Percentiles rank a stretch among this genome's conserved stretches.
Evolutionary conservation across 2,888 invertebrate species (phyloP).

Genomic region (Hirtodrosophila alboralis): DNA sequence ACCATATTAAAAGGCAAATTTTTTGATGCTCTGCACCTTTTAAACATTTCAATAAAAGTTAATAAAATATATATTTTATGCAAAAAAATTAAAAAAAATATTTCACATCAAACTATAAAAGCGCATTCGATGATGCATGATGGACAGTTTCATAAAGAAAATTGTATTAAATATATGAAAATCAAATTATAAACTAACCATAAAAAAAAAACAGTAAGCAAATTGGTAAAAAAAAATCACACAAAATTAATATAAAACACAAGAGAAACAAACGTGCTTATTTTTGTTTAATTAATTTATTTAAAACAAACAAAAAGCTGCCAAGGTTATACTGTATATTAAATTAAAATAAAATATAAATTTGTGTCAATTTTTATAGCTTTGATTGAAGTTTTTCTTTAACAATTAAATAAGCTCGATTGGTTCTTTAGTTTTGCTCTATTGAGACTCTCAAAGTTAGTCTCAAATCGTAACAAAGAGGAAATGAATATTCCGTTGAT

Average conservation of each 20-base stretch:
- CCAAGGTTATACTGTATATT: too few species aligned
- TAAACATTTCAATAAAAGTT: slow-evolving; percentile 26
- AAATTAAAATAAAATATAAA: too few species aligned
- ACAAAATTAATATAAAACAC: not conserved
- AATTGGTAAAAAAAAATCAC: not conserved
- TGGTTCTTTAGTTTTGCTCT: slow-evolving; percentile 21
- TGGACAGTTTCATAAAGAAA: slow-evolving; percentile 15
- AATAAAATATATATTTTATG: slow-evolving; percentile 44
- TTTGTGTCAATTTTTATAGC: slow-evolving; percentile 31
- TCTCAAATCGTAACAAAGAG: slow-evolving; percentile 49
- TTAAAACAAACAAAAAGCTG: slow-evolving; percentile 44
- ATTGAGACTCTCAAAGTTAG: slow-evolving; percentile 11
- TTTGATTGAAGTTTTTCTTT: too few species aligned
- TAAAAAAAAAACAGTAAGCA: not conserved
- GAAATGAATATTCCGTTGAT: slow-evolving; percentile 59
- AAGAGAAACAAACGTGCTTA: slow-evolving; percentile 3
- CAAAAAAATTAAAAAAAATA: too few species aligned
- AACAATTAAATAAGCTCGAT: slow-evolving; percentile 26
- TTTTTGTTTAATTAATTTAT: slow-evolving; percentile 50
- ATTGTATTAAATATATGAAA: slow-evolving; percentile 39
- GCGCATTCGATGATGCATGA: slow-evolving; percentile 2
- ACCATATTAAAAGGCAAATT: not conserved
- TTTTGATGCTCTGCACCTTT: slow-evolving; percentile 6
- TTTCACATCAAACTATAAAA: slow-evolving; percentile 27
- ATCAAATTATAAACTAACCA: slow-evolving; percentile 12